Percentiles rank a stretch among this genome's conserved stretches.
phyloP scores from a whole-genome alignment of 2,797 vertebrate species.

The Propithecus deckenii region DNA sequence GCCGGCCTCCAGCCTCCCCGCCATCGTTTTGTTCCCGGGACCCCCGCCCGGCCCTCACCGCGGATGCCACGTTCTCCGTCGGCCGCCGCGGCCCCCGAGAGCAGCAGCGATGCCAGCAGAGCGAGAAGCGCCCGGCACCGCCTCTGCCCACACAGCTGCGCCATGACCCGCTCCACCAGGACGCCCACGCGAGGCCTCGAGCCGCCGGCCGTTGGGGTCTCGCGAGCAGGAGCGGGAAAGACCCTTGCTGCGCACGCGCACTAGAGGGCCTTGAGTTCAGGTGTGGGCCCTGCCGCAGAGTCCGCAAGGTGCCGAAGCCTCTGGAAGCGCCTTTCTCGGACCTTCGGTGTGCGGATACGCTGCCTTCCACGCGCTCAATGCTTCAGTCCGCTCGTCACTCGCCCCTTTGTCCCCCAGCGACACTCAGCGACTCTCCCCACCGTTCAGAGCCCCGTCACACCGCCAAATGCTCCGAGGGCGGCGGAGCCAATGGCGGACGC shows the following conservation, averaged over 20 bases:
- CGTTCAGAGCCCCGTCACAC: neutral
- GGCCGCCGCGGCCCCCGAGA: conserved; percentile 41
- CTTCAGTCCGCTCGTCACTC: neutral
- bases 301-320: neutral
- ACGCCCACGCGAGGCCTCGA: neutral
- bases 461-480: neutral
- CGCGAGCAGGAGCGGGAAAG: conserved; percentile 48
- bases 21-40: neutral
- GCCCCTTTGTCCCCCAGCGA: neutral
- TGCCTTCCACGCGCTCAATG: too few relatives aligned
- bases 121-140: conserved; percentile 37
- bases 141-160: conserved; percentile 42
- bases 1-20: neutral
- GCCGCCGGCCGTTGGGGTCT: conserved; percentile 25
- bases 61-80: conserved; percentile 26
- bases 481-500: conserved; percentile 57
- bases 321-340: neutral
- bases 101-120: conserved; percentile 63
- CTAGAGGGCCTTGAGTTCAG: neutral
- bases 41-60: conserved; percentile 59
- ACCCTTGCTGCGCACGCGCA: conserved; percentile 65
- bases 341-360: neutral
- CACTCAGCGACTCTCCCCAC: neutral
- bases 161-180: conserved; percentile 33
- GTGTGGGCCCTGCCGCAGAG: neutral